phyloP scores from a whole-genome alignment of 2,888 invertebrate genomes.

The Clanis bilineata region DNA sequence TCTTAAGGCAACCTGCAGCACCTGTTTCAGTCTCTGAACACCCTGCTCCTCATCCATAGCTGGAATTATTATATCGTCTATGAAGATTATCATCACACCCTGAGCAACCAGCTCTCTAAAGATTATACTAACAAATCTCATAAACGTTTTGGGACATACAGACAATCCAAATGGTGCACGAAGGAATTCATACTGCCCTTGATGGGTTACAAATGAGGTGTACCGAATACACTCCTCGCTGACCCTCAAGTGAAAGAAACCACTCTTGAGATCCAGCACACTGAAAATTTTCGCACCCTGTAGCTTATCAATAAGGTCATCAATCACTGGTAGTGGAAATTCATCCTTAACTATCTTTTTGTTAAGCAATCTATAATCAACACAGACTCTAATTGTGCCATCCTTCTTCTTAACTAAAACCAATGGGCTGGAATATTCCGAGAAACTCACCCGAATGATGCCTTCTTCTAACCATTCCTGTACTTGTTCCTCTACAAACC shows the following conservation, averaged over 20 bases:
- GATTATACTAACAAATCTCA: conserved; percentile 26
- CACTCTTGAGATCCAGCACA: conserved; percentile 13
- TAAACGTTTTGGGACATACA: neutral
- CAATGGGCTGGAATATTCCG: conserved; percentile 28
- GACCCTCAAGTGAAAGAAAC: neutral
- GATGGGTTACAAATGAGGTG: no score
- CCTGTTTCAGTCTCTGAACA: conserved; percentile 19
- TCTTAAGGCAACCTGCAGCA: conserved; percentile 24
- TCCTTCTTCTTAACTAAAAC: conserved; percentile 26
- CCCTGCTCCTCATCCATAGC: conserved; percentile 25
- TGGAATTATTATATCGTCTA: conserved; percentile 33
- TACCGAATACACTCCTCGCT: conserved; percentile 18
- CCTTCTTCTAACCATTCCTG: conserved; percentile 24
- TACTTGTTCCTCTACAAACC: conserved; percentile 24
- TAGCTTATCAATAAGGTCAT: conserved; percentile 18
- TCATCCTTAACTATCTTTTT: conserved; percentile 27
- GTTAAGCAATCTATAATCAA: conserved; percentile 26
- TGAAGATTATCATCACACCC: conserved; percentile 15
- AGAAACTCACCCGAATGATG: conserved; percentile 23
- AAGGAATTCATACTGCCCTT: neutral
- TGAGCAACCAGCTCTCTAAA: conserved; percentile 26
- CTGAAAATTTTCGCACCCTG: conserved; percentile 18
- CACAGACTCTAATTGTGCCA: conserved; percentile 22
- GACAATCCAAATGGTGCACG: conserved; percentile 24
- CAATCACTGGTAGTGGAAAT: conserved; percentile 22